A percentile compares a stretch with the other conserved stretches of the same genome.
phyloP scores from a whole-genome alignment of 2,797 vertebrate species.

The Anniella stebbinsi region DNA sequence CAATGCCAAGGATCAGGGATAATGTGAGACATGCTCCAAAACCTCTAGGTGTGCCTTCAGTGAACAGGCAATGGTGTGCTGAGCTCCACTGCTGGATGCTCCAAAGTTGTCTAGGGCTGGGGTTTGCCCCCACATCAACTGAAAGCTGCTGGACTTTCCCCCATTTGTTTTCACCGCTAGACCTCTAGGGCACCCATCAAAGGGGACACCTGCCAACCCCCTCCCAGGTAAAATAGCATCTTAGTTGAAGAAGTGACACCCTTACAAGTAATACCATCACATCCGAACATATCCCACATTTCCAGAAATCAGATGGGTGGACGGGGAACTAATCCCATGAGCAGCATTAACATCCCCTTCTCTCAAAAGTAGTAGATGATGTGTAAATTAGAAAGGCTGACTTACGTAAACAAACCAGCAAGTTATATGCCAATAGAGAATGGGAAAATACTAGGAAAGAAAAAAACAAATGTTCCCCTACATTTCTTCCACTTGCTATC shows the following conservation, averaged over 20 bases:
- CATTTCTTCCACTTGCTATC: background rate
- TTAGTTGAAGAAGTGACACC: background rate
- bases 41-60: too few species aligned
- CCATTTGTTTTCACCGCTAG: background rate
- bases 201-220: too few species aligned
- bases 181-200: background rate
- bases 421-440: background rate
- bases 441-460: background rate
- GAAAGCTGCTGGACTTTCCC: background rate
- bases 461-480: background rate
- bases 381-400: background rate
- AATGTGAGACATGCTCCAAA: too few species aligned
- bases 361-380: background rate
- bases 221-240: too few species aligned
- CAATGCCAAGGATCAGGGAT: too few species aligned
- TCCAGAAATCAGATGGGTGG: background rate
- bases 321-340: too few species aligned
- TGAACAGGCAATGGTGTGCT: background rate
- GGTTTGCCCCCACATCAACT: background rate
- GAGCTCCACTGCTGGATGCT: background rate
- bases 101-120: background rate
- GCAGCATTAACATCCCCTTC: background rate
- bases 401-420: background rate
- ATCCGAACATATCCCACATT: background rate
- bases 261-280: too few species aligned